Evolutionary conservation across 2,888 invertebrate species (phyloP).

Genomic region (Crepidodera aurea): DNA sequence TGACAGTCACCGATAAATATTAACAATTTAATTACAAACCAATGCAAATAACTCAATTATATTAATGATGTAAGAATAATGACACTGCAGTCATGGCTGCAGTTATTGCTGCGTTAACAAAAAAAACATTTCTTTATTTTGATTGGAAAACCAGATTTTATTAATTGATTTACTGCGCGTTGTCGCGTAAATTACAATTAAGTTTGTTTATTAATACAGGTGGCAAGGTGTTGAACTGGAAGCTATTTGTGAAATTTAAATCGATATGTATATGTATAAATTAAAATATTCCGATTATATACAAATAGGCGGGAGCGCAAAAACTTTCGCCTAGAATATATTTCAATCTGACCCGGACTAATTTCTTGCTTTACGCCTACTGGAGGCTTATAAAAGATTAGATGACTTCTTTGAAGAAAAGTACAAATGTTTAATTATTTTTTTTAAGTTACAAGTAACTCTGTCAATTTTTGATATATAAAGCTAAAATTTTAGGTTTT

Average conservation of each 20-base stretch:
- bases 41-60: conserved; percentile 24
- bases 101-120: neutral
- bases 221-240: neutral
- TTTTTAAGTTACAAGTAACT: too few species aligned
- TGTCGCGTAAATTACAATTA: conserved; percentile 7
- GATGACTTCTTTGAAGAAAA: too few species aligned
- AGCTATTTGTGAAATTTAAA: neutral
- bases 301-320: neutral
- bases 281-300: neutral
- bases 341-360: too few species aligned
- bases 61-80: conserved; percentile 21
- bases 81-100: neutral
- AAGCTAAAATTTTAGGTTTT: too few species aligned
- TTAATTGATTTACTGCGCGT: conserved; percentile 5
- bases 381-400: too few species aligned
- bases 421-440: too few species aligned
- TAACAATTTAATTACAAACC: conserved; percentile 6
- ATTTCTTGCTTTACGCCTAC: too few species aligned
- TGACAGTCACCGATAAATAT: conserved; percentile 1
- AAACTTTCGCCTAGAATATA: too few species aligned
- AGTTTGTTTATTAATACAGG: neutral
- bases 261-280: neutral
- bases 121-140: conserved; percentile 2
- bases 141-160: conserved; percentile 5
- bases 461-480: too few species aligned